These are phyloP conservation scores for Ceryle rudis DNA, from an alignment of 2,797 vertebrate genomes.

Conservation along the genomic window DNA sequence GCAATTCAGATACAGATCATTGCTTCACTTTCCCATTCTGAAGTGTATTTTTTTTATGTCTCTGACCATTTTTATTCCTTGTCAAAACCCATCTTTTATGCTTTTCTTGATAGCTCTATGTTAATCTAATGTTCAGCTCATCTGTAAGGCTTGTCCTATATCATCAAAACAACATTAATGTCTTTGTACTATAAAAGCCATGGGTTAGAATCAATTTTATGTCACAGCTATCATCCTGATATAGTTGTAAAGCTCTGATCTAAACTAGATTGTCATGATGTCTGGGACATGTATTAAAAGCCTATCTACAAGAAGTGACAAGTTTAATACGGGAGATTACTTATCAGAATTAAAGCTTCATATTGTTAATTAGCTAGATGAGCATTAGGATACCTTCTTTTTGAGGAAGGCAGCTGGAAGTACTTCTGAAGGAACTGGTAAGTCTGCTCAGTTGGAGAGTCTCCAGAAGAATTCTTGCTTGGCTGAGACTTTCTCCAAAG, in stretches of 20 bases:
- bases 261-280: neutral
- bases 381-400: neutral
- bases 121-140: conserved; percentile 56
- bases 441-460: neutral
- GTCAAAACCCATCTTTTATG: conserved; percentile 48
- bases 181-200: conserved; percentile 30
- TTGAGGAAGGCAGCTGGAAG: neutral
- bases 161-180: conserved; percentile 52
- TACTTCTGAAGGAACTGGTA: neutral
- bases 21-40: conserved; percentile 22
- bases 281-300: neutral
- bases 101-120: conserved; percentile 47
- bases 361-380: neutral
- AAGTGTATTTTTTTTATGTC: conserved; percentile 31
- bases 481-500: neutral
- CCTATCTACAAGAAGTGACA: neutral
- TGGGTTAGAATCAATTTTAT: conserved; percentile 57
- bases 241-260: conserved; percentile 15
- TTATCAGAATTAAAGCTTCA: neutral
- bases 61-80: conserved; percentile 44
- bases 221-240: conserved; percentile 36
- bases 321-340: neutral
- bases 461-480: neutral
- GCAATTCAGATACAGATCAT: conserved; percentile 32
- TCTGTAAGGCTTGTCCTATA: conserved; percentile 56